Evolutionary conservation across 2,797 vertebrate species (phyloP).

Genomic region (Chaetophractus vellerosus): DNA sequence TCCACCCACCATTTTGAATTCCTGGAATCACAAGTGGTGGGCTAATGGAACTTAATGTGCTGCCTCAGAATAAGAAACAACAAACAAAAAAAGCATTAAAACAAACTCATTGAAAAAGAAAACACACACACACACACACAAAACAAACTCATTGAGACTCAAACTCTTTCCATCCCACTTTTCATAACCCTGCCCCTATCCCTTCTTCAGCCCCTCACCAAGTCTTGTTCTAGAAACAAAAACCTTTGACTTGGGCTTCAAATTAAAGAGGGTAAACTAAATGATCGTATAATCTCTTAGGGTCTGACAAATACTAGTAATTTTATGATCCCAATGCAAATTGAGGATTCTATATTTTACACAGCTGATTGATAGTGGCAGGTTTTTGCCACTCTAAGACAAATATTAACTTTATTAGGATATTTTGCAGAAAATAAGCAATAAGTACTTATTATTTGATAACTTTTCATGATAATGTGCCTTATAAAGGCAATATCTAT

Average conservation of each 20-base stretch:
- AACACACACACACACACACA: background rate
- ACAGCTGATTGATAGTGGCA: background rate
- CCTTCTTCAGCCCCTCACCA: background rate
- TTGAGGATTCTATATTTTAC: background rate
- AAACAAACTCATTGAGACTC: background rate
- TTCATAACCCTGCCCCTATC: accelerated
- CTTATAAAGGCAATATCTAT: accelerated
- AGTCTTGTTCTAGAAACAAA: background rate
- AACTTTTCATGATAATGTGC: background rate
- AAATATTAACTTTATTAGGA: background rate
- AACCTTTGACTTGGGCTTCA: background rate
- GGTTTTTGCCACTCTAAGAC: background rate
- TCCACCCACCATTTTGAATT: background rate
- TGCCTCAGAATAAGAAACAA: background rate
- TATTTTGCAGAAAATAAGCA: background rate
- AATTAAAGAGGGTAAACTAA: background rate
- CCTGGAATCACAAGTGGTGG: background rate
- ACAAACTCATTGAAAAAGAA: no score
- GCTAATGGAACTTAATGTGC: background rate
- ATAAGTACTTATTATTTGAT: background rate
- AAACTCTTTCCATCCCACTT: background rate
- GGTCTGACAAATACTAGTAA: background rate
- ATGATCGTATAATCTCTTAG: background rate
- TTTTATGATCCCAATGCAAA: background rate
- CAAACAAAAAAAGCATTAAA: background rate